phyloP scores from a whole-genome alignment of 2,113 vertebrate species.

The Campylomormyrus numenius region DNA sequence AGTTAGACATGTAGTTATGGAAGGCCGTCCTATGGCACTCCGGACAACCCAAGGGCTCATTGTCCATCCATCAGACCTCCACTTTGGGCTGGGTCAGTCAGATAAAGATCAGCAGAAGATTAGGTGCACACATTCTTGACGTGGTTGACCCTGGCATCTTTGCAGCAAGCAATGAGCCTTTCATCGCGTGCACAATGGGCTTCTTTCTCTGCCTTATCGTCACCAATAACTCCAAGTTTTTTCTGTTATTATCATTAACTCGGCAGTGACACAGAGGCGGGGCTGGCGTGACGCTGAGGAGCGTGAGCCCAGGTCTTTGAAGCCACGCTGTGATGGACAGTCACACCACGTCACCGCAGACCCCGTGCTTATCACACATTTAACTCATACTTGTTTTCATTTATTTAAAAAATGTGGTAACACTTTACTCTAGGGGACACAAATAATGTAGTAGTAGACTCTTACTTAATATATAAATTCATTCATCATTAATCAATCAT shows the following conservation, averaged over 20 bases:
- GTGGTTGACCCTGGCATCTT: conserved; percentile 98
- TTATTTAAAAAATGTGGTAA: not conserved
- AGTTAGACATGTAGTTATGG: not conserved
- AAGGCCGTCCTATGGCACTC: conserved; percentile 65
- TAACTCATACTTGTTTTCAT: not conserved
- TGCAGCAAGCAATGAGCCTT: conserved; percentile 76
- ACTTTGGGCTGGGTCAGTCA: conserved; percentile 79
- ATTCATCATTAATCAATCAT: not conserved
- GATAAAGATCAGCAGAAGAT: conserved; percentile 98
- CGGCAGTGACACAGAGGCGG: conserved; percentile 70
- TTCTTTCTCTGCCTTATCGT: conserved; percentile 94
- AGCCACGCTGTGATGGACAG: not conserved
- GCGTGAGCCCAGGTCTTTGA: not conserved
- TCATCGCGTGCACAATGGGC: conserved; percentile 88
- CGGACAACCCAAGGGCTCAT: conserved; percentile 80
- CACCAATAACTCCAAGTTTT: conserved; percentile 92
- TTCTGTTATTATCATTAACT: conserved; percentile 77
- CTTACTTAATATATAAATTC: not conserved
- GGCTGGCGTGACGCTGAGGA: not conserved
- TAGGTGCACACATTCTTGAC: conserved; percentile 99
- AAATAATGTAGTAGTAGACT: not conserved
- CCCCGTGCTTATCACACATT: not conserved
- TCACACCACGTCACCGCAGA: not conserved
- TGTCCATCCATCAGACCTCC: conserved; percentile 93
- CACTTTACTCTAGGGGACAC: not conserved